Conservation (phyloP, 2,888 invertebrate species). For the Chloroclysta siterata region DNA sequence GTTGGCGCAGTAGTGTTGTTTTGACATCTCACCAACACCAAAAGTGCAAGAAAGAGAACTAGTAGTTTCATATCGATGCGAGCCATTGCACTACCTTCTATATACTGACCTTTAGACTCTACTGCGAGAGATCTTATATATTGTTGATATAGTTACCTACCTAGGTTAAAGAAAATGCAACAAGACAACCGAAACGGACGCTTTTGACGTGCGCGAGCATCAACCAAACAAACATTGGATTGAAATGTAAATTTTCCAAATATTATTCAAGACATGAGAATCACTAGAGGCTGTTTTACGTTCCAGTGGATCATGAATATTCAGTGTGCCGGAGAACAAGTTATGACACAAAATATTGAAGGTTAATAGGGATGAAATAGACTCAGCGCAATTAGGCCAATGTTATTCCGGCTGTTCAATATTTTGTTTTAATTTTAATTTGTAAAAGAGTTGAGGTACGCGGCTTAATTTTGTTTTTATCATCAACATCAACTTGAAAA, state of each 20-base stretch:
- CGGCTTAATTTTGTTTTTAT: neutral
- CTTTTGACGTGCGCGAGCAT: constrained; percentile 28
- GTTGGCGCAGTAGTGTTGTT: constrained; percentile 34
- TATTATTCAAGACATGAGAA: constrained; percentile 39
- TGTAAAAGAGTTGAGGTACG: constrained; percentile 3
- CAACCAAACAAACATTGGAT: constrained; percentile 32
- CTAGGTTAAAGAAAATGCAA: constrained; percentile 40
- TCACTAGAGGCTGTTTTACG: constrained; percentile 39
- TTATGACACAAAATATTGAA: constrained; percentile 28
- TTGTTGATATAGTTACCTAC: constrained; percentile 8
- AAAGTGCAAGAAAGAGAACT: constrained; percentile 43
- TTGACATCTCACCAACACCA: constrained; percentile 46
- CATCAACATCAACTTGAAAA: neutral
- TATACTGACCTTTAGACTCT: constrained; percentile 32
- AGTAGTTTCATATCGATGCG: constrained; percentile 45
- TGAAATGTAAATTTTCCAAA: constrained; percentile 41
- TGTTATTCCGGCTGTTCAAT: constrained; percentile 2
- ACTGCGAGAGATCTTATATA: constrained; percentile 30
- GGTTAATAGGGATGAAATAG: constrained; percentile 20
- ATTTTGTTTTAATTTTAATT: neutral
- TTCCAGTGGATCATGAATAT: constrained; percentile 48
- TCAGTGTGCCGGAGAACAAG: constrained; percentile 36
- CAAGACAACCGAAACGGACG: constrained; percentile 34
- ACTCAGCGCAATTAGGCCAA: constrained; percentile 3
- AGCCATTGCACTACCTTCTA: constrained; percentile 44